Conservation (phyloP, 2,797 vertebrate genomes). For the Pseudochaenichthys georgianus region DNA sequence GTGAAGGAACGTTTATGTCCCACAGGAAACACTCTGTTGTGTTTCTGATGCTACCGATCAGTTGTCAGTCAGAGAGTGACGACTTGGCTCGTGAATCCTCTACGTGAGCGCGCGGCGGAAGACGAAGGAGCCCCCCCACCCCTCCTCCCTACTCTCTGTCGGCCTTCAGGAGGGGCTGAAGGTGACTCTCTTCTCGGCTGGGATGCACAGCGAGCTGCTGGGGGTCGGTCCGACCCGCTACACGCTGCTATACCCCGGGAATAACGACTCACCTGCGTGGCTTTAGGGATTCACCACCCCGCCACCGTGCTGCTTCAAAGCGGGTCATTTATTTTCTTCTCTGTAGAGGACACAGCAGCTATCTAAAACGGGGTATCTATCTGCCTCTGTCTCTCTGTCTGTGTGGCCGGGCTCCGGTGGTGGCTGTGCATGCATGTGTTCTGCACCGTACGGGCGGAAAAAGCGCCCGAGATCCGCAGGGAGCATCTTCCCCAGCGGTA, state of each 20-base stretch:
- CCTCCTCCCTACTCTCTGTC: conserved; percentile 22
- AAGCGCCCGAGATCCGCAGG: conserved; percentile 92
- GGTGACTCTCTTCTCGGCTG: conserved; percentile 81
- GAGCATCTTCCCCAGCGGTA: conserved; percentile 90
- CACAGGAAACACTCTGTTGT: too few relatives aligned
- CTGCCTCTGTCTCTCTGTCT: background rate
- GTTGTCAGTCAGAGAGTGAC: conserved; percentile 61
- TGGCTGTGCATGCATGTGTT: conserved; percentile 95
- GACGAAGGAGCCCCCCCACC: conserved; percentile 60
- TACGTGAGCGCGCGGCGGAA: conserved; percentile 66
- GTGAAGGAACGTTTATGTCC: background rate
- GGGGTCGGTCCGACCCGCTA: conserved; percentile 43
- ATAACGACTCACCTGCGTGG: conserved; percentile 49
- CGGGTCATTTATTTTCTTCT: background rate
- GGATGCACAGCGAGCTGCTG: conserved; percentile 81
- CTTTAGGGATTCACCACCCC: background rate
- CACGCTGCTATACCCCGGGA: conserved; percentile 51
- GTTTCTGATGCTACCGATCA: conserved; percentile 30
- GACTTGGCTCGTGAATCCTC: conserved; percentile 56
- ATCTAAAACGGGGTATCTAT: background rate
- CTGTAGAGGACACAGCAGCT: conserved; percentile 37
- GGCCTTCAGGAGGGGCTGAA: conserved; percentile 84
- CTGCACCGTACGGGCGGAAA: conserved; percentile 95
- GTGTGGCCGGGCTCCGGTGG: conserved; percentile 36
- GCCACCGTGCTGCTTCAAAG: conserved; percentile 5